Evolutionary conservation across 2,888 invertebrate species (phyloP), one percentile per base, ranked within the genome.

Genomic region (Augiades crinisus): DNA sequence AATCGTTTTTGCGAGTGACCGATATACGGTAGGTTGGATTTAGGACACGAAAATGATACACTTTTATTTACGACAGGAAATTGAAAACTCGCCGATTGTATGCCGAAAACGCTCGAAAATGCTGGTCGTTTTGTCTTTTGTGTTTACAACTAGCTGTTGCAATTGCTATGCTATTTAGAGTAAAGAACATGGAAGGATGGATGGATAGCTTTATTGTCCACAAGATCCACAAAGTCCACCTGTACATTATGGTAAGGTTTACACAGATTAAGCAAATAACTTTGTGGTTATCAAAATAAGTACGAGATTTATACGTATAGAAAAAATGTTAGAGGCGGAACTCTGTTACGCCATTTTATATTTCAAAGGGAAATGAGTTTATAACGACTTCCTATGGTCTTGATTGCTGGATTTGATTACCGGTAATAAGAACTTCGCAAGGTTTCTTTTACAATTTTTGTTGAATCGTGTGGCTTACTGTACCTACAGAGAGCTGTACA

Each of bases 291-390:
- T n/a, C n/a, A n/a, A n/a, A n/a, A n/a, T n/a, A n/a, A n/a, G n/a
- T n/a, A n/a, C n/a, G n/a, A n/a, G n/a, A n/a, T n/a, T n/a, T n/a
- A n/a, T 7, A 21, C 37, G 37, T 21, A 22, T 21, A 12, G 13
- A 38, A 38, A 38, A 38, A n/a, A n/a, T n/a, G n/a, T n/a, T 21
- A 38, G 7, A n/a, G 37, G 7, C 13, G 3, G 19, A 12, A 41
- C 27, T 41, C 16, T n/a, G 16, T 27, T n/a, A 27, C 24, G 30
- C 30, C 30, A 22, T 27, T 47, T 47, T 38, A 21, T 30, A 38
- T 21, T 31, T 22, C 38, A 8, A 31, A 30, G 19, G 47, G 47
- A 47, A 47, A 47, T 47, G 47, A 38, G 21, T 38, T 47, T 47
- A 31, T 47, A 38, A 47, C 30, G 38, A 47, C 47, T 40, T 47